phyloP scores from a whole-genome alignment of 2,888 invertebrate genomes.

The Sipha maydis region DNA sequence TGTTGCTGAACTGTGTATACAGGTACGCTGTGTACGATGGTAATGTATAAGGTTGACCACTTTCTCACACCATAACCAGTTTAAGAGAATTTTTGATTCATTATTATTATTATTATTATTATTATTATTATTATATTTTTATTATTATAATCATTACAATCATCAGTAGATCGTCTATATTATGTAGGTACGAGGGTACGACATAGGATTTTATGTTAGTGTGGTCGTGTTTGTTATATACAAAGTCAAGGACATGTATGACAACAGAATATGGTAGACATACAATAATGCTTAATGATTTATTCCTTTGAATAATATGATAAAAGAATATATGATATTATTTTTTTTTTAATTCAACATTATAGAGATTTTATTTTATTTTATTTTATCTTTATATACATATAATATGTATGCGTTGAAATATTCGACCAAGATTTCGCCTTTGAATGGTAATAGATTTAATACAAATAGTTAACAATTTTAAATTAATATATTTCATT shows the following conservation, averaged over 20 bases:
- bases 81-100: constrained; percentile 37
- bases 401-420: too few species aligned
- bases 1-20: constrained; percentile 53
- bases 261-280: not conserved
- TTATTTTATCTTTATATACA: not conserved
- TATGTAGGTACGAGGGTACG: not conserved
- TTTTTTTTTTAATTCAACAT: not conserved
- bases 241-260: constrained; percentile 36
- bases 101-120: too few species aligned
- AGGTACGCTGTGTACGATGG: constrained; percentile 7
- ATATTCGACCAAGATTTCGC: too few species aligned
- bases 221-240: not conserved
- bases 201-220: not conserved
- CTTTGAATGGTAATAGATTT: too few species aligned
- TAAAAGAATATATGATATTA: not conserved
- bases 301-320: not conserved
- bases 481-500: too few species aligned
- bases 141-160: constrained; percentile 18
- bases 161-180: constrained; percentile 1
- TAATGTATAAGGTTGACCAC: constrained; percentile 55
- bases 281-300: constrained; percentile 13
- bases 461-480: too few species aligned
- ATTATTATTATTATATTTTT: too few species aligned
- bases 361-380: not conserved
- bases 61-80: constrained; percentile 61